A percentile compares a stretch with the other conserved stretches of the same genome.
phyloP scores from a whole-genome alignment of 1,140 invertebrate species.

The Hyles vespertilio region DNA sequence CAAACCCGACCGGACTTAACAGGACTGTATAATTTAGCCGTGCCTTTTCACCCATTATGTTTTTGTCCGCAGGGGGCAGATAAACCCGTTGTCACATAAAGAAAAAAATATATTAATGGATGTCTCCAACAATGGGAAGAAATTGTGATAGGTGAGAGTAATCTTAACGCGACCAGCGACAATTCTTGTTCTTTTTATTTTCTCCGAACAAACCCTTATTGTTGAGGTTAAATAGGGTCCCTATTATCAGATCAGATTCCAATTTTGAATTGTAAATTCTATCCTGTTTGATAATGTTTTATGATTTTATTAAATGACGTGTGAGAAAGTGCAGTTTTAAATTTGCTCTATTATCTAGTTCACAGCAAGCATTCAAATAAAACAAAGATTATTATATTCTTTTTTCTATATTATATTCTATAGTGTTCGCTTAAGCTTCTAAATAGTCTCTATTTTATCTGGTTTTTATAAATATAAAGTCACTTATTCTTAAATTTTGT shows the following conservation, averaged over 20 bases:
- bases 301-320: too few relatives aligned
- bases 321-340: too few relatives aligned
- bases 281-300: neutral
- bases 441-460: too few relatives aligned
- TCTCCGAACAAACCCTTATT: slow-evolving; percentile 45
- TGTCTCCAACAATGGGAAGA: slow-evolving; percentile 58
- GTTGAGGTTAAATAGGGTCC: slow-evolving; percentile 62
- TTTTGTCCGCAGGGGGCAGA: slow-evolving; percentile 52
- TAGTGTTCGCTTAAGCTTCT: too few relatives aligned
- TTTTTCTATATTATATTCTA: too few relatives aligned
- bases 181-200: slow-evolving; percentile 55
- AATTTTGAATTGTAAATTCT: slow-evolving; percentile 58
- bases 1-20: slow-evolving; percentile 35
- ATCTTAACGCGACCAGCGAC: slow-evolving; percentile 57
- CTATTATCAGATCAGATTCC: slow-evolving; percentile 39
- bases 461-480: too few relatives aligned
- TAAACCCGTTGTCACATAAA: slow-evolving; percentile 59
- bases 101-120: slow-evolving; percentile 64
- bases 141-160: slow-evolving; percentile 73
- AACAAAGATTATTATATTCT: too few relatives aligned
- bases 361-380: too few relatives aligned
- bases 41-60: slow-evolving; percentile 56
- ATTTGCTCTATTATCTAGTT: too few relatives aligned
- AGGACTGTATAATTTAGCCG: slow-evolving; percentile 48
- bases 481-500: too few relatives aligned